A percentile compares a stretch with the other conserved stretches of the same genome.
Conservation (phyloP, 2,113 vertebrate genomes). For the Willisornis vidua region DNA sequence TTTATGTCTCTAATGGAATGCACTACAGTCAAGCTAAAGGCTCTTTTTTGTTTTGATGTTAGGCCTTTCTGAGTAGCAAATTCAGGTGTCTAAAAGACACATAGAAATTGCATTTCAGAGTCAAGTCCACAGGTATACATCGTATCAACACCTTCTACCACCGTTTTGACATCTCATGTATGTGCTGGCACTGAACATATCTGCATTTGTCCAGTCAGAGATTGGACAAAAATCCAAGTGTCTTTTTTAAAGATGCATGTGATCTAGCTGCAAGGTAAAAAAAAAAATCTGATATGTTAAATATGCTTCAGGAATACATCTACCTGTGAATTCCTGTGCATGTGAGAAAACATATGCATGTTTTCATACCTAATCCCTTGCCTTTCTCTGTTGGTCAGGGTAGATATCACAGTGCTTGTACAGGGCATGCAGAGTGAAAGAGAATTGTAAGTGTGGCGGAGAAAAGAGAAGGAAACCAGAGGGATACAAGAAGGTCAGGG, state of each 20-base stretch:
- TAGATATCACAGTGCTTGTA: background rate
- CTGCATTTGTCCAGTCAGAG: background rate
- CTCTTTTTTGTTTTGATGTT: background rate
- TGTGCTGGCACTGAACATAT: background rate
- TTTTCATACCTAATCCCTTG: background rate
- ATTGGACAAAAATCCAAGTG: background rate
- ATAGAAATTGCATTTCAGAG: background rate
- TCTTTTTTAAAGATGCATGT: background rate
- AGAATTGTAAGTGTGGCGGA: background rate
- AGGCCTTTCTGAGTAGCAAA: background rate
- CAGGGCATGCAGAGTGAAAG: background rate
- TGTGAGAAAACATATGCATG: background rate
- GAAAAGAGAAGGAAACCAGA: background rate
- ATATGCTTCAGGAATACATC: background rate
- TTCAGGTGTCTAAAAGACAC: background rate
- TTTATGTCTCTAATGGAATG: background rate
- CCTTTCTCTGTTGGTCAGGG: background rate
- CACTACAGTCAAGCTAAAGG: background rate
- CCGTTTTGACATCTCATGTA: background rate
- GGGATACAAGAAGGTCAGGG: background rate
- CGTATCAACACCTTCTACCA: background rate
- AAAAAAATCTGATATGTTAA: background rate
- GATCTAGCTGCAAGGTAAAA: background rate
- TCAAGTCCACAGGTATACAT: background rate
- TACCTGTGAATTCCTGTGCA: background rate